phyloP scores from a whole-genome alignment of 1,140 invertebrate species.

The Saxidomus purpurata region DNA sequence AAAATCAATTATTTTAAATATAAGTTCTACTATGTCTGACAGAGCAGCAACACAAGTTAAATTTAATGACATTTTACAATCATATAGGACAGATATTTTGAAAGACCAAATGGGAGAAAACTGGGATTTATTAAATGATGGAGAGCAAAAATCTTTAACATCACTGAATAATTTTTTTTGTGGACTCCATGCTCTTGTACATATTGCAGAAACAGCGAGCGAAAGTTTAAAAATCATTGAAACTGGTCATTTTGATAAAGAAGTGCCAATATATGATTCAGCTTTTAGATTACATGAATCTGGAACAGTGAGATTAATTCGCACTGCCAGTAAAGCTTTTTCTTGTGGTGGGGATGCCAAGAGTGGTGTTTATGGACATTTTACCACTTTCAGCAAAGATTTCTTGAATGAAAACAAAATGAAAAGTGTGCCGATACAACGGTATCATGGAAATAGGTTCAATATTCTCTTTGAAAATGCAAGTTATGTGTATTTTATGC shows the following conservation, averaged over 20 bases:
- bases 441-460: conserved; percentile 56
- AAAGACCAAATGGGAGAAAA: conserved; percentile 37
- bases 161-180: conserved; percentile 64
- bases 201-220: conserved; percentile 43
- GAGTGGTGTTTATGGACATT: conserved; percentile 28
- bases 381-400: conserved; percentile 6
- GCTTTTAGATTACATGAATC: conserved; percentile 41
- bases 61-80: conserved; percentile 62
- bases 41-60: conserved; percentile 60
- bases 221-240: conserved; percentile 8
- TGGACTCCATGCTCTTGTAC: conserved; percentile 59
- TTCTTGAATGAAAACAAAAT: conserved; percentile 37
- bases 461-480: conserved; percentile 60
- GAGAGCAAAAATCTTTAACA: conserved; percentile 21
- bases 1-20: conserved; percentile 63
- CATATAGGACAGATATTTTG: conserved; percentile 55
- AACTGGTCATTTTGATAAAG: conserved; percentile 46
- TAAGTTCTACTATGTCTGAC: conserved; percentile 69
- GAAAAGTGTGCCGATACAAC: conserved; percentile 32
- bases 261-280: conserved; percentile 42
- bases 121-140: conserved; percentile 42
- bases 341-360: conserved; percentile 62
- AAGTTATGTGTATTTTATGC: conserved; percentile 36
- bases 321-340: conserved; percentile 64
- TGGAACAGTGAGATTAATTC: conserved; percentile 24